phyloP scores from a whole-genome alignment of 2,113 vertebrate genomes.

The Mionectes macconnelli region DNA sequence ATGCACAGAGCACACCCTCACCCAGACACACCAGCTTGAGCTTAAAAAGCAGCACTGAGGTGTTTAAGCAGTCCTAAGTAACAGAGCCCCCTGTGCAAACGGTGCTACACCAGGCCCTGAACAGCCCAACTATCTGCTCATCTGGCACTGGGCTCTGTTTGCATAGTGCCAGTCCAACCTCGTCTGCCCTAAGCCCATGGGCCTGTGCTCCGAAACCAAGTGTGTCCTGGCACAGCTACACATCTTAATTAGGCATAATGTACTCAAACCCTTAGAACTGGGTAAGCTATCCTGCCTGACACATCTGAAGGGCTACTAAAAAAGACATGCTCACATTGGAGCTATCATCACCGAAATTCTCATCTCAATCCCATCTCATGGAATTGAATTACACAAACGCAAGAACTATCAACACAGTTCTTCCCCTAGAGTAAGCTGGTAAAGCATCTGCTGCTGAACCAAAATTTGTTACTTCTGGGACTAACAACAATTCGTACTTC shows the following conservation, averaged over 20 bases:
- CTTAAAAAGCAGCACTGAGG: background rate
- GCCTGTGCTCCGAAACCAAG: background rate
- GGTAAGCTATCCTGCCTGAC: background rate
- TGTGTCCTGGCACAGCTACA: background rate
- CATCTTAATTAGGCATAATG: background rate
- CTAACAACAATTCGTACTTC: background rate
- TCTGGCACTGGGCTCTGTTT: background rate
- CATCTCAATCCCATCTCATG: background rate
- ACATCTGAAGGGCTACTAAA: background rate
- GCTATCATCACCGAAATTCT: background rate
- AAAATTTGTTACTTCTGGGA: background rate
- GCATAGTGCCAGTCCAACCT: background rate
- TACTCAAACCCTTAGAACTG: background rate
- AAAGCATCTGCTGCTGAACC: background rate
- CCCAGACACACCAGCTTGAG: background rate
- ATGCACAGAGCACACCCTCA: background rate
- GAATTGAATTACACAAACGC: background rate
- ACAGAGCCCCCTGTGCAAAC: background rate
- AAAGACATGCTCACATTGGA: background rate
- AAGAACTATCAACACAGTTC: background rate
- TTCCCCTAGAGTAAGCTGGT: background rate
- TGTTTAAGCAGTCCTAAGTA: background rate
- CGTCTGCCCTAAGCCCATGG: rapidly evolving
- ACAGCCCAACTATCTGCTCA: background rate
- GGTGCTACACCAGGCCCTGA: background rate